Conservation (phyloP, 2,888 invertebrate species). For the Torymus auratus region DNA sequence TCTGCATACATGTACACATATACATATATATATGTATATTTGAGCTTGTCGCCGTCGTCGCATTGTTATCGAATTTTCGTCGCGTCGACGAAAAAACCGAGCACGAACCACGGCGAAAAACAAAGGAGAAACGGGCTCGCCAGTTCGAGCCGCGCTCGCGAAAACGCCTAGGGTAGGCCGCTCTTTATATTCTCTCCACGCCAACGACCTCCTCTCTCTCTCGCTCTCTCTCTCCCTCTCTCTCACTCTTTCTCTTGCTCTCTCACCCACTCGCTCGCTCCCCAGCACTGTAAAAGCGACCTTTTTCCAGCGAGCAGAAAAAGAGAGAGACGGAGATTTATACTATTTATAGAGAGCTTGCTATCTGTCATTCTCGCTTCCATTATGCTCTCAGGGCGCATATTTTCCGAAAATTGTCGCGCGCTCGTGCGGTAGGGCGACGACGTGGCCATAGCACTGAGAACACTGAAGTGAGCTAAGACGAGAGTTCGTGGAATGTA, state of each 20-base stretch:
- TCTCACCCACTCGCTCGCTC: not conserved
- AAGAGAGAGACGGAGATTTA: conserved; percentile 24
- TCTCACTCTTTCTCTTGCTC: not conserved
- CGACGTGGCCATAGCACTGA: not conserved
- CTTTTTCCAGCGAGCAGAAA: not conserved
- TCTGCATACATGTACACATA: too few relatives aligned
- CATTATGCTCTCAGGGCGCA: not conserved
- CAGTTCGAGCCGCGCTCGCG: conserved; percentile 11
- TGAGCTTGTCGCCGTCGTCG: not conserved
- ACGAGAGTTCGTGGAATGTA: not conserved
- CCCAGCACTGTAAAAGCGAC: not conserved
- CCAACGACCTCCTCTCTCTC: conserved; percentile 4
- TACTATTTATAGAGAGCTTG: conserved; percentile 16
- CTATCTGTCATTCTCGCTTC: not conserved
- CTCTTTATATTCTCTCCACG: conserved; percentile 16
- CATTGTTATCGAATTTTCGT: conserved; percentile 45
- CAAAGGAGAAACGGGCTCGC: conserved; percentile 16
- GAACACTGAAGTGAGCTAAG: not conserved
- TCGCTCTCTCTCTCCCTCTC: not conserved
- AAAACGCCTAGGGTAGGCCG: conserved; percentile 38
- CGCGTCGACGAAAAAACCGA: conserved; percentile 26
- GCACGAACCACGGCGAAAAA: conserved; percentile 11
- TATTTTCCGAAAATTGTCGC: conserved; percentile 27
- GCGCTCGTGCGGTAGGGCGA: not conserved
- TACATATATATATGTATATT: too few relatives aligned